Evolutionary conservation across 2,113 vertebrate species (phyloP).

Genomic region (Acrocephalus kingi): DNA sequence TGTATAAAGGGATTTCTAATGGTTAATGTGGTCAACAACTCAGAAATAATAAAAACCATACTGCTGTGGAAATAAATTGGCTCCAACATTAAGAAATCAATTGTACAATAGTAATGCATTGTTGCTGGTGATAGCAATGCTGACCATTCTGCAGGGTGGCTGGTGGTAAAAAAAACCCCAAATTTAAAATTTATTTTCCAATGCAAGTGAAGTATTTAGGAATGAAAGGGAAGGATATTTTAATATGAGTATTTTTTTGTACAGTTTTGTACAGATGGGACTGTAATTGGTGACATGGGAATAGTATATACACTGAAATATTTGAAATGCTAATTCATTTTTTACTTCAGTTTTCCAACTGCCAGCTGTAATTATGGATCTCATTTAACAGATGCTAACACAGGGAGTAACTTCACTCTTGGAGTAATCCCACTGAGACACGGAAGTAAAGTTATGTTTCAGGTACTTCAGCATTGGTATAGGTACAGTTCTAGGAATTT

Average conservation of each 20-base stretch:
- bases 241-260: not conserved
- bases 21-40: not conserved
- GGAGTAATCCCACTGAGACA: not conserved
- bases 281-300: constrained; percentile 45
- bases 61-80: not conserved
- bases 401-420: constrained; percentile 27
- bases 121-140: not conserved
- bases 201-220: not conserved
- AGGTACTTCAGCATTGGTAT: not conserved
- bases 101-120: not conserved
- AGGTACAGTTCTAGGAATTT: not conserved
- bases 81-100: not conserved
- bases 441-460: not conserved
- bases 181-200: not conserved
- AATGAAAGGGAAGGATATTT: not conserved
- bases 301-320: constrained; percentile 26
- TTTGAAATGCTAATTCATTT: constrained; percentile 58
- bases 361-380: constrained; percentile 46
- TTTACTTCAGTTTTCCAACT: constrained; percentile 45
- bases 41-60: not conserved
- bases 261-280: constrained; percentile 22
- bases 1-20: not conserved
- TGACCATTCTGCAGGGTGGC: not conserved
- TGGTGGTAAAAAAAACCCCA: not conserved
- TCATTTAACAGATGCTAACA: constrained; percentile 54